Evolutionary conservation across 2,797 vertebrate species (phyloP), one percentile per base, ranked within the genome.

Genomic region (Phataginus tetradactyla): DNA sequence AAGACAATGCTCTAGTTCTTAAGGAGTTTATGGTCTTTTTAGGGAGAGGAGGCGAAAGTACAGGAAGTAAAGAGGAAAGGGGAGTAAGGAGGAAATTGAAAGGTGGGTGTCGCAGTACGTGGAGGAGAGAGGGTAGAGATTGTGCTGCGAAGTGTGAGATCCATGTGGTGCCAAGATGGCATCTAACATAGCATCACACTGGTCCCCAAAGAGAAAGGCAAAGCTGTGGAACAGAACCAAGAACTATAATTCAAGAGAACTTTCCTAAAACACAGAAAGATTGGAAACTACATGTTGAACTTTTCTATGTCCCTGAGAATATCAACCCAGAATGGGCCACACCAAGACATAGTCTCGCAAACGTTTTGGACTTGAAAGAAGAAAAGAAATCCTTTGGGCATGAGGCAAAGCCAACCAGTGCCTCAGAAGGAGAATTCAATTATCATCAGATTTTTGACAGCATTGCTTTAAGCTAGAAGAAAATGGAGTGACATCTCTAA

Each of bases 121-220:
- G 39, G 39, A 39, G 39, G 39, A 10, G n/a, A 15, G 12, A 6
- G 8, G 4, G 14, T 14, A 8, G 37, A 9, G 34, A 7, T 8
- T 17, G 11, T 61, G 6, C 2, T 11, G 27, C 53, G 55, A 66
- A 21, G 39, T 0, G 4, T 21, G 37, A 74, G 53, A 23, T 12
- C 21, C 23, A 25, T 2, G 10, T 21, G 34, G 32, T 29, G 5
- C 0, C 0, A 4, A 18, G 55, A 37, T 27, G 13, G 8, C 1
- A 0, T 55, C 68, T 37, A 63, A 39, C 25, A 14, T 29, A 39
- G 59, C 18, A 12, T 12, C 5, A 15, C 0, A 3, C 15, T 20
- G 37, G 7, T 37, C 10, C 18, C n/a, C n/a, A 49, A 3, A 61
- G 59, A 53, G 29, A 15, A 49, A 72, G 61, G n/a, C 15, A 29